Percentiles rank a stretch among this genome's conserved stretches.
These are phyloP conservation scores for Manduca sexta DNA, from an alignment of 1,140 invertebrate genomes.

Conservation along the genomic window DNA sequence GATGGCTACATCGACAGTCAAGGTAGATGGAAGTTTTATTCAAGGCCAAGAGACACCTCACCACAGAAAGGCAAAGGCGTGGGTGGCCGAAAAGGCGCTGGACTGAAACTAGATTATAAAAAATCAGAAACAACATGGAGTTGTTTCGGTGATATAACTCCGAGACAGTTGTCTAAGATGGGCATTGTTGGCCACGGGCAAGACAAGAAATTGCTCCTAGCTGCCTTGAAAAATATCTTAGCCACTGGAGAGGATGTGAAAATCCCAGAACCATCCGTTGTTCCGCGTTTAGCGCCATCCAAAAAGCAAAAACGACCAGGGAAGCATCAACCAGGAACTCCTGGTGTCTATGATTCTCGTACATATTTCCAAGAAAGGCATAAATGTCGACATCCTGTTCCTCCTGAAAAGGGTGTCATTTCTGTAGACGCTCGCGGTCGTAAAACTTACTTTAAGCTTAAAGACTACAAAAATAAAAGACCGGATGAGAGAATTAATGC, in stretches of 20 bases:
- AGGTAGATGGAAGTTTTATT: slow-evolving; percentile 48
- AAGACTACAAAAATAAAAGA: slow-evolving; percentile 32
- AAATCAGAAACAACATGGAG: slow-evolving; percentile 48
- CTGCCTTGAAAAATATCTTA: slow-evolving; percentile 35
- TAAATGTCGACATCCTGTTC: slow-evolving; percentile 42
- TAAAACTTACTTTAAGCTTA: slow-evolving; percentile 50
- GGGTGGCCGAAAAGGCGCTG: slow-evolving; percentile 8
- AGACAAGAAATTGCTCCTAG: slow-evolving; percentile 44
- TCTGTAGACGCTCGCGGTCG: slow-evolving; percentile 42
- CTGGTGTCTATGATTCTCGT: slow-evolving; percentile 11
- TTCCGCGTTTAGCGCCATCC: slow-evolving; percentile 24
- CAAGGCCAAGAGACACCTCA: slow-evolving; percentile 17
- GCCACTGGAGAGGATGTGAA: slow-evolving; percentile 44
- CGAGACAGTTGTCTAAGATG: slow-evolving; percentile 43
- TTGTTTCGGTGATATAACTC: slow-evolving; percentile 52
- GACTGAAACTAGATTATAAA: slow-evolving; percentile 17
- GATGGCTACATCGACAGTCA: slow-evolving; percentile 51
- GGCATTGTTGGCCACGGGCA: slow-evolving; percentile 57
- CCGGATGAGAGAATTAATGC: slow-evolving; percentile 34
- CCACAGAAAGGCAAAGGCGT: background rate
- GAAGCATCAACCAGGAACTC: slow-evolving; percentile 2
- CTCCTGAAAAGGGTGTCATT: slow-evolving; percentile 49
- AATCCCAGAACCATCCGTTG: slow-evolving; percentile 36
- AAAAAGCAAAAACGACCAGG: slow-evolving; percentile 13
- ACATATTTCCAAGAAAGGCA: slow-evolving; percentile 17